phyloP scores from a whole-genome alignment of 2,888 invertebrate species.

The Orchesella flavescens region DNA sequence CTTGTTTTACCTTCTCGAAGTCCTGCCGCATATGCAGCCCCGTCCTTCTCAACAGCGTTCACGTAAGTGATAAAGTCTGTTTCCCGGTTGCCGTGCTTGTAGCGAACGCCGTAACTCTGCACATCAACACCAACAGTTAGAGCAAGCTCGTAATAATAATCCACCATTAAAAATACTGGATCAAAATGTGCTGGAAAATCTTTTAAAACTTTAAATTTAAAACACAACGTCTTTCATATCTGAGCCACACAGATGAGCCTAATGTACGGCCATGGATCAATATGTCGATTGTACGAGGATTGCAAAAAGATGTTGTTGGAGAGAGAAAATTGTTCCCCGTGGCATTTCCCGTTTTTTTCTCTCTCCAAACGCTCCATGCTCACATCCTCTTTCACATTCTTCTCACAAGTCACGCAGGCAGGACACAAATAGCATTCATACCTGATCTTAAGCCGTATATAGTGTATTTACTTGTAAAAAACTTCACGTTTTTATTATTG shows the following conservation, averaged over 20 bases:
- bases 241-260: no score
- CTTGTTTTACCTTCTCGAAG: slow-evolving; percentile 86
- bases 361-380: not conserved
- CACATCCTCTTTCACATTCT: slow-evolving; percentile 6
- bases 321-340: not conserved
- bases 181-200: no score
- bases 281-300: no score
- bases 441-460: not conserved
- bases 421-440: slow-evolving; percentile 24
- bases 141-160: slow-evolving; percentile 62
- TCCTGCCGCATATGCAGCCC: slow-evolving; percentile 92
- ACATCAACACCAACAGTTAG: slow-evolving; percentile 25
- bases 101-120: slow-evolving; percentile 96
- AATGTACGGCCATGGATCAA: no score
- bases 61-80: slow-evolving; percentile 95
- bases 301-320: no score
- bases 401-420: slow-evolving; percentile 21
- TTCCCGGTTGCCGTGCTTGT: slow-evolving; percentile 89
- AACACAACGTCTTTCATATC: not conserved
- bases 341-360: not conserved
- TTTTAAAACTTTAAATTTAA: not conserved
- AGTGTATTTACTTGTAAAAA: not conserved
- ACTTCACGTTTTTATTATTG: no score
- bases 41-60: slow-evolving; percentile 94
- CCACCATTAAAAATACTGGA: slow-evolving; percentile 20